Conservation (phyloP, 2,888 invertebrate genomes). For the Lissonota sp. region DNA sequence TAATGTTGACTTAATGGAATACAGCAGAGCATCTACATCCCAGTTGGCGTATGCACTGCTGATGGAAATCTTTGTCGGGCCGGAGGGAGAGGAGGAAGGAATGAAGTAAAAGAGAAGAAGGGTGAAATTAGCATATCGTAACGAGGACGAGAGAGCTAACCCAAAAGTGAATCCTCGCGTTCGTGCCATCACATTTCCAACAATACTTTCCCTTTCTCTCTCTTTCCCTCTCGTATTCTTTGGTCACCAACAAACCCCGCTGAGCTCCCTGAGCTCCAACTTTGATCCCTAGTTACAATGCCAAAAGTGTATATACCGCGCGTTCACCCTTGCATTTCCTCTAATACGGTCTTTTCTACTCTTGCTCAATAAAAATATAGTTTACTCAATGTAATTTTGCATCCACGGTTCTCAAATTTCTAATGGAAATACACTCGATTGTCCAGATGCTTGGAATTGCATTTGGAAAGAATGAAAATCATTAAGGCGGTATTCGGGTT, state of each 20-base stretch:
- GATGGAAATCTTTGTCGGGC: background rate
- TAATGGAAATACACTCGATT: no score
- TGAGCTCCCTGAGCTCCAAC: constrained; percentile 21
- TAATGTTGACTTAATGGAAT: constrained; percentile 1
- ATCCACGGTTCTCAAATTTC: no score
- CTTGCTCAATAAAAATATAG: no score
- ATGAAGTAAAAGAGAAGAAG: background rate
- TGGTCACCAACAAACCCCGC: background rate
- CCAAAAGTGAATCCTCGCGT: constrained; percentile 29
- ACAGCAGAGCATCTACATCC: background rate
- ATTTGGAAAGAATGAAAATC: no score
- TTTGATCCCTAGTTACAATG: constrained; percentile 46
- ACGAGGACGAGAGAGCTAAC: constrained; percentile 30
- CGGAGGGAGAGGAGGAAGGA: background rate
- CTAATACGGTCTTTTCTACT: no score
- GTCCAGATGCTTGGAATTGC: no score
- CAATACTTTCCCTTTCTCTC: background rate
- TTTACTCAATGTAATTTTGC: no score
- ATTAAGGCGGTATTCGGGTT: no score
- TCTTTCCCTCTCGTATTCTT: background rate
- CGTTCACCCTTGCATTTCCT: background rate
- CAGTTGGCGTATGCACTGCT: background rate
- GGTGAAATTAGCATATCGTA: constrained; percentile 52
- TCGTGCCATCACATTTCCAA: constrained; percentile 38
- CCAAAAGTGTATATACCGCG: constrained; percentile 20